Percentiles rank a stretch among this genome's conserved stretches.
phyloP scores from a whole-genome alignment of 2,888 invertebrate species.

The Dyspetes luteomarginatus region DNA sequence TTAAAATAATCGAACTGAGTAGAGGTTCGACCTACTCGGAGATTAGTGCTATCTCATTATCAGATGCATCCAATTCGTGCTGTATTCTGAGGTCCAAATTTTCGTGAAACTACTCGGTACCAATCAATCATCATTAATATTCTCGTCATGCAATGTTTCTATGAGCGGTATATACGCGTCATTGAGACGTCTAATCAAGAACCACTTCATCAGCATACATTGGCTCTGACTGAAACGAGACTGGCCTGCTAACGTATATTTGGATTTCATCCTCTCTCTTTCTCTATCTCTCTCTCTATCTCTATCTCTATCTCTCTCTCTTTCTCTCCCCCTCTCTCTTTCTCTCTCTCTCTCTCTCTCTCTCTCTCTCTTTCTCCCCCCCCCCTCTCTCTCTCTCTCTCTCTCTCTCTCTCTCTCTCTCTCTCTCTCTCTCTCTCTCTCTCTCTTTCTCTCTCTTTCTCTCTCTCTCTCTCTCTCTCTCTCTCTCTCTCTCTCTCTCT shows the following conservation, averaged over 20 bases:
- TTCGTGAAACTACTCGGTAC: neutral
- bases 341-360: too few species aligned
- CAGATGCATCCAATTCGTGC: neutral
- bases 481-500: too few species aligned
- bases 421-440: too few species aligned
- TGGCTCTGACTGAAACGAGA: constrained; percentile 40
- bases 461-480: too few species aligned
- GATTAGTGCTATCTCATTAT: neutral
- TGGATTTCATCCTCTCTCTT: constrained; percentile 10
- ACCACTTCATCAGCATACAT: constrained; percentile 37
- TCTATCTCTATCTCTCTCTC: too few species aligned
- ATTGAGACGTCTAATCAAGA: constrained; percentile 55
- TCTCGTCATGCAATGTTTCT: constrained; percentile 22
- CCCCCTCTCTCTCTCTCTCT: too few species aligned
- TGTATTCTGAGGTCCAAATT: neutral
- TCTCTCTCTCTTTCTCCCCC: too few species aligned
- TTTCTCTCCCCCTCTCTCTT: too few species aligned
- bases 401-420: too few species aligned
- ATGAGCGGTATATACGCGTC: constrained; percentile 5
- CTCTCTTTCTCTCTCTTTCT: too few species aligned
- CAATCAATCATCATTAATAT: constrained; percentile 44
- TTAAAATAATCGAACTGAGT: neutral
- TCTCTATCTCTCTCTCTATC: too few species aligned
- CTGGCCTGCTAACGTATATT: constrained; percentile 39
- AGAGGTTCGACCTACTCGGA: neutral